These are phyloP conservation scores for Phymorhynchus buccinoides DNA, from an alignment of 1,140 invertebrate species.

Conservation along the genomic window DNA sequence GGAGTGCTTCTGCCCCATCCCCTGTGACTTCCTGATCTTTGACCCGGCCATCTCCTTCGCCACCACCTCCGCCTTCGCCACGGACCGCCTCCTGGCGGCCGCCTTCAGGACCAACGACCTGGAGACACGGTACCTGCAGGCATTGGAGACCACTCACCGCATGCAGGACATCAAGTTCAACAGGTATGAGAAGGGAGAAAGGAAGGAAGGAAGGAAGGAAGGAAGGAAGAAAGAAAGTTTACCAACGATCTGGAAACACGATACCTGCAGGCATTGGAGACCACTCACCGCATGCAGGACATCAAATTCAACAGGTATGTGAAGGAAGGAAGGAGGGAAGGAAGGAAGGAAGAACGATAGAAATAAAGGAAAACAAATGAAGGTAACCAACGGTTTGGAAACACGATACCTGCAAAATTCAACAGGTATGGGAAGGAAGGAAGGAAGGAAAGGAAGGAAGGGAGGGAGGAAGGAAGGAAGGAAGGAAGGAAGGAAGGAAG, in stretches of 20 bases:
- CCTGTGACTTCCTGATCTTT: slow-evolving; percentile 54
- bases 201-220: too few species aligned
- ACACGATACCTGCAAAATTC: slow-evolving; percentile 44
- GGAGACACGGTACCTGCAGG: slow-evolving; percentile 37
- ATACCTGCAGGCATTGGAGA: slow-evolving; percentile 50
- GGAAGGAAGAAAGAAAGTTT: too few species aligned
- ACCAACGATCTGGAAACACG: slow-evolving; percentile 32
- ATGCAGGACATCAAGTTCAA: slow-evolving; percentile 50
- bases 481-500: too few species aligned
- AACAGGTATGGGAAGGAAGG: slow-evolving; percentile 35
- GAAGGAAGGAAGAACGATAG: too few species aligned
- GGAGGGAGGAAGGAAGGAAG: too few species aligned
- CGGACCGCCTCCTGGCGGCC: slow-evolving; percentile 42
- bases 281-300: slow-evolving; percentile 48
- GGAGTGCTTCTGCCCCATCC: slow-evolving; percentile 55
- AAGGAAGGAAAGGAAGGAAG: too few species aligned
- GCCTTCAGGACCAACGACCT: slow-evolving; percentile 30
- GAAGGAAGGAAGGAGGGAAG: too few species aligned
- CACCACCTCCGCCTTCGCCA: slow-evolving; percentile 53
- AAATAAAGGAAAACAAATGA: too few species aligned
- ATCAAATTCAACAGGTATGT: slow-evolving; percentile 44
- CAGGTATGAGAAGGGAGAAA: slow-evolving; percentile 28
- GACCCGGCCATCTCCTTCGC: slow-evolving; percentile 59
- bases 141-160: slow-evolving; percentile 50
- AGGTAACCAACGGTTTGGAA: too few species aligned